These are phyloP conservation scores for Dolichomitus sp. DNA, from an alignment of 2,888 invertebrate genomes.

Conservation along the genomic window DNA sequence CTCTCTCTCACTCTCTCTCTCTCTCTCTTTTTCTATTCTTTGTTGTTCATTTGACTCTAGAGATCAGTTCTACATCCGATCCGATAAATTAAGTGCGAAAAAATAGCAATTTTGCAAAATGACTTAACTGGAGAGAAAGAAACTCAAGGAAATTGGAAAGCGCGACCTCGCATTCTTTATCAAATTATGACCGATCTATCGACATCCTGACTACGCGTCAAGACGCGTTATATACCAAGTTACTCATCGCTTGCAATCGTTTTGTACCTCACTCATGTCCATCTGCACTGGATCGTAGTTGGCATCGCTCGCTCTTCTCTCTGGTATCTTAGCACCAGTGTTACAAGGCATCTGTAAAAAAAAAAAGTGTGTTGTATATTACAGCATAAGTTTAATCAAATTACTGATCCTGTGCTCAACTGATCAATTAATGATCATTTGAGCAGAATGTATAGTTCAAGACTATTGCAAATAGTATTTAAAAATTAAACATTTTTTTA, in stretches of 20 bases:
- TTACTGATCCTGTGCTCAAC: background rate
- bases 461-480: too few species aligned
- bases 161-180: conserved; percentile 59
- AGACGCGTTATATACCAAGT: conserved; percentile 19
- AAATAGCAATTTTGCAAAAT: conserved; percentile 2
- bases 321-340: conserved; percentile 72
- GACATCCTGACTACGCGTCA: conserved; percentile 22
- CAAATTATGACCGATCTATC: conserved; percentile 40
- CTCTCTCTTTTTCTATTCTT: conserved; percentile 18
- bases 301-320: conserved; percentile 88
- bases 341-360: conserved; percentile 69
- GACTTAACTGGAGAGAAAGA: conserved; percentile 33
- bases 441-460: too few species aligned
- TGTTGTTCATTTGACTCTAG: conserved; percentile 26
- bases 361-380: background rate
- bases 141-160: conserved; percentile 63
- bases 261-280: conserved; percentile 92
- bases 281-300: conserved; percentile 93
- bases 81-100: background rate
- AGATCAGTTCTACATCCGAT: background rate
- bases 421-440: background rate
- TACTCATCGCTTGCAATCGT: conserved; percentile 70
- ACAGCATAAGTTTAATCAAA: too few species aligned
- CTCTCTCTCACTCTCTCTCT: conserved; percentile 1
- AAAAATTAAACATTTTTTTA: too few species aligned